These are phyloP conservation scores for Penaeus japonicus DNA, from an alignment of 1,140 invertebrate species.

Conservation along the genomic window DNA sequence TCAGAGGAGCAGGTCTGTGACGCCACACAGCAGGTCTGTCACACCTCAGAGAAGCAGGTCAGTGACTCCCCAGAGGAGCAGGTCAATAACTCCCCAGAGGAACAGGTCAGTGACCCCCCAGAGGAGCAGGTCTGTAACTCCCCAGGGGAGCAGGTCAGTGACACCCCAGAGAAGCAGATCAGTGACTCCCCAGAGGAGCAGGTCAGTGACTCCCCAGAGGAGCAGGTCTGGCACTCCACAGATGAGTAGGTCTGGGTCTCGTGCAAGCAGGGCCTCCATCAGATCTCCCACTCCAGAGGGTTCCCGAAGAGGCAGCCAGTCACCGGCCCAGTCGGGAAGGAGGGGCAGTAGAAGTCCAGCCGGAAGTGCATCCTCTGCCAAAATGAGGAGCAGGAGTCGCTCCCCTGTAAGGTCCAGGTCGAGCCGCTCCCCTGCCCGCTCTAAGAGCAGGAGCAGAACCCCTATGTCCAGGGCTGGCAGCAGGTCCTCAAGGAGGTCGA, in stretches of 20 bases:
- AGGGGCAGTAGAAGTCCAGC: too few species aligned
- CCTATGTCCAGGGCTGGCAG: not conserved
- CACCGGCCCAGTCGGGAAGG: not conserved
- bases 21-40: not conserved
- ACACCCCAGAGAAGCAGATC: not conserved
- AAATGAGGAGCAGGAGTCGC: too few species aligned
- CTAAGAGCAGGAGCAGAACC: not conserved
- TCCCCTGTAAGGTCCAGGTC: too few species aligned
- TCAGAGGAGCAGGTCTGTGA: not conserved
- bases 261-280: not conserved
- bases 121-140: slow-evolving; percentile 27
- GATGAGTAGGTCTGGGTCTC: not conserved
- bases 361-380: too few species aligned
- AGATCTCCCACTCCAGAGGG: not conserved
- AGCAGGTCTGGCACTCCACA: not conserved
- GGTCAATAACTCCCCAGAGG: not conserved
- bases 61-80: not conserved
- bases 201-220: not conserved
- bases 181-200: not conserved
- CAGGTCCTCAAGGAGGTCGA: not conserved
- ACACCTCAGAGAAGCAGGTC: slow-evolving; percentile 2
- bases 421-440: slow-evolving; percentile 9
- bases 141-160: not conserved
- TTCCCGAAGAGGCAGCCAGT: not conserved
- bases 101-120: not conserved